These are phyloP conservation scores for Brachyptera risi DNA, from an alignment of 2,888 invertebrate genomes.

Conservation along the genomic window DNA sequence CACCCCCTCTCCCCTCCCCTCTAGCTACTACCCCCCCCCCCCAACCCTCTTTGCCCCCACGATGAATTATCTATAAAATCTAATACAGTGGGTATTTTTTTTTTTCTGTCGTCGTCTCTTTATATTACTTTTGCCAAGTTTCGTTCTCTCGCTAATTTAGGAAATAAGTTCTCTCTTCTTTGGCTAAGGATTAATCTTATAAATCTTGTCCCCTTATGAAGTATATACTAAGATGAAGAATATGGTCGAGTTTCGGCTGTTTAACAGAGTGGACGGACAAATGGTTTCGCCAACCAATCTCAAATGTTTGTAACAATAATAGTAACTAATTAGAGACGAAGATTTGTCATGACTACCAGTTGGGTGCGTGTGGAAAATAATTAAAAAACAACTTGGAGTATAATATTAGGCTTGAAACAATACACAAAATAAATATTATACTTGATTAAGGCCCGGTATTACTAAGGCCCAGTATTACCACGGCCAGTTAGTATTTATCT, in stretches of 20 bases:
- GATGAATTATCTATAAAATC: constrained; percentile 19
- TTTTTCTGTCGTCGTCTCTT: not conserved
- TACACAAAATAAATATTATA: too few species aligned
- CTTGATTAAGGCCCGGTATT: too few species aligned
- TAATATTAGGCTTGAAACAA: too few species aligned
- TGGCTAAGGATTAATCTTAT: constrained; percentile 12
- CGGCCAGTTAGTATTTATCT: too few species aligned
- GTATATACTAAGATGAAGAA: not conserved
- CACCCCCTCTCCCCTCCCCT: constrained; percentile 10
- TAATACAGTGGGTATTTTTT: constrained; percentile 5
- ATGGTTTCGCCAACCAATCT: too few species aligned
- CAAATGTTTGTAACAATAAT: too few species aligned
- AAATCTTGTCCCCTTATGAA: constrained; percentile 1
- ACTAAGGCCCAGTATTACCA: too few species aligned
- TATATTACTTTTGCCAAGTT: constrained; percentile 17
- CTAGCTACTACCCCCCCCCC: too few species aligned
- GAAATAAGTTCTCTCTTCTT: constrained; percentile 16
- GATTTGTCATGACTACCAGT: too few species aligned
- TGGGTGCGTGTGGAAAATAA: too few species aligned
- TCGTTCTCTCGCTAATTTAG: constrained; percentile 11
- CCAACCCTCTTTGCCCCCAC: not conserved
- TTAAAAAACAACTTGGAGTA: too few species aligned
- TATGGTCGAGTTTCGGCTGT: constrained; percentile 4
- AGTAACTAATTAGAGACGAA: too few species aligned
- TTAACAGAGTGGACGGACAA: not conserved